Conservation (phyloP, 2,113 vertebrate genomes). For the Rostratula benghalensis region DNA sequence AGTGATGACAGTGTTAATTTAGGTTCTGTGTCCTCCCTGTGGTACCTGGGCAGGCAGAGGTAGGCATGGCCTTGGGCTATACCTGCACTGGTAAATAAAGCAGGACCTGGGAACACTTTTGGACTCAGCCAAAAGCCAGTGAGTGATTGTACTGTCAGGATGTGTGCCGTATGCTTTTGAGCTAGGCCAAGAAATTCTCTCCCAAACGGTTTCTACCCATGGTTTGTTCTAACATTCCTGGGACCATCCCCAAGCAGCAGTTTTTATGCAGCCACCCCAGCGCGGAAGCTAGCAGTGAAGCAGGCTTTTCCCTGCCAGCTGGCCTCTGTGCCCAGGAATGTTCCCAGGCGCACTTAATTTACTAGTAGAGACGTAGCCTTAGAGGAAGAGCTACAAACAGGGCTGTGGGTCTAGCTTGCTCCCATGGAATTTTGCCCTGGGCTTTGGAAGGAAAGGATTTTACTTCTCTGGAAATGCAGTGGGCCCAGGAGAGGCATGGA, state of each 20-base stretch:
- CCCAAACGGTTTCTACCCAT: neutral
- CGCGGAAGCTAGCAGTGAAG: neutral
- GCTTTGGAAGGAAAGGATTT: conserved; percentile 1
- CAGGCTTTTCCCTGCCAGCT: conserved; percentile 34
- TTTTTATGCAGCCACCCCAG: neutral
- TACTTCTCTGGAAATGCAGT: neutral
- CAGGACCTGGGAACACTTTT: neutral
- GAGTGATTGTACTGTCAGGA: neutral
- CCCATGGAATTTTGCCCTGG: conserved; percentile 21
- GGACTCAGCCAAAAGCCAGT: neutral
- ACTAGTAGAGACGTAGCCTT: neutral
- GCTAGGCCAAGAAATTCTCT: neutral
- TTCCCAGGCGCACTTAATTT: conserved; percentile 41
- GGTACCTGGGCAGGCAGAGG: neutral
- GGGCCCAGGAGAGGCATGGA: neutral
- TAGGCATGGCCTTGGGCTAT: neutral
- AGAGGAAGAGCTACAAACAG: conserved; percentile 10
- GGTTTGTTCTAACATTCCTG: neutral
- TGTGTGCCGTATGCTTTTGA: neutral
- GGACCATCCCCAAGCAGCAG: neutral
- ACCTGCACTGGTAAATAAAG: neutral
- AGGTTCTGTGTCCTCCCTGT: neutral
- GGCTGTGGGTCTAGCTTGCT: conserved; percentile 19
- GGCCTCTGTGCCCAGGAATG: conserved; percentile 23
- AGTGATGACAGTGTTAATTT: neutral